Conservation (phyloP, 1,140 invertebrate species). For the Drosophila varians region DNA sequence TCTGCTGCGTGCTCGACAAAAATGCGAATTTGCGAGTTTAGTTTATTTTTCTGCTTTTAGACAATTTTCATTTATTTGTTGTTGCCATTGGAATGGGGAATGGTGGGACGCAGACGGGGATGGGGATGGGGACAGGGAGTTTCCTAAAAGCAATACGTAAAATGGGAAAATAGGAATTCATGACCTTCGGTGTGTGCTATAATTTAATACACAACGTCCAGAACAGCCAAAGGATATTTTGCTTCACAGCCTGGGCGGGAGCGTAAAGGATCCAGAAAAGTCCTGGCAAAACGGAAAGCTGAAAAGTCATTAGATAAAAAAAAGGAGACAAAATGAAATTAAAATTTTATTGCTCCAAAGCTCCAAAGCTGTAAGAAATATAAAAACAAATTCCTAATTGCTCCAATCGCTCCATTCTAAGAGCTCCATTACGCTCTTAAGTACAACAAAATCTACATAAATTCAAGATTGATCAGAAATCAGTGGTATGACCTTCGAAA, state of each 20-base stretch:
- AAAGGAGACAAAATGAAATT: too few relatives aligned
- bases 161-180: constrained; percentile 80
- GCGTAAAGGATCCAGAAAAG: constrained; percentile 12
- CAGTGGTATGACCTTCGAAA: background rate
- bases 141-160: constrained; percentile 71
- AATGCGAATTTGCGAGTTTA: constrained; percentile 83
- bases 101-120: constrained; percentile 3
- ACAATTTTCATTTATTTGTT: constrained; percentile 81
- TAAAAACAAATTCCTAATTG: too few relatives aligned
- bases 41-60: constrained; percentile 82
- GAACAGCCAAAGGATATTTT: constrained; percentile 52
- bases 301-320: constrained; percentile 35
- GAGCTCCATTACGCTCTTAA: too few relatives aligned
- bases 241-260: constrained; percentile 21
- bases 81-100: constrained; percentile 30
- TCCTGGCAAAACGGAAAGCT: constrained; percentile 9
- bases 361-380: constrained; percentile 12
- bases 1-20: constrained; percentile 73
- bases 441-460: too few relatives aligned
- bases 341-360: too few relatives aligned
- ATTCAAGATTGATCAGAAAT: too few relatives aligned
- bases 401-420: too few relatives aligned
- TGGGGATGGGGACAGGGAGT: background rate
- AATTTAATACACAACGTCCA: constrained; percentile 75
- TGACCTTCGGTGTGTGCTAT: constrained; percentile 79